Evolutionary conservation across 2,113 vertebrate genomes (phyloP).

Genomic region (Puntigrus tetrazona): DNA sequence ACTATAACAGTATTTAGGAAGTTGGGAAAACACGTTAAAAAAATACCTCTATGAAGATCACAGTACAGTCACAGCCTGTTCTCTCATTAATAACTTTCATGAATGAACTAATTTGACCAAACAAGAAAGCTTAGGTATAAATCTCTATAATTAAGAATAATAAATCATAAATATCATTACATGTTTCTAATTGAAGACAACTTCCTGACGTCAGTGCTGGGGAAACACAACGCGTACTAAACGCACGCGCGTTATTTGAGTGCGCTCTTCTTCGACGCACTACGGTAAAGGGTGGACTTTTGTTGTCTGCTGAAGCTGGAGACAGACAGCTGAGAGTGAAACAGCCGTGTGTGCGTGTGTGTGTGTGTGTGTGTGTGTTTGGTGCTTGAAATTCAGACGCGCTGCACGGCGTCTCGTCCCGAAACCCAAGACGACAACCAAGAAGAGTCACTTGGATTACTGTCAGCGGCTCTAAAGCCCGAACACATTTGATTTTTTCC

Average conservation of each 20-base stretch:
- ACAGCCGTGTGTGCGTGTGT: constrained; percentile 32
- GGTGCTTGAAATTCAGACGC: constrained; percentile 43
- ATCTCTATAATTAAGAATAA: not conserved
- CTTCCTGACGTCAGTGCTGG: not conserved
- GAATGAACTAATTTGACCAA: not conserved
- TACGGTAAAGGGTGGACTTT: constrained; percentile 65
- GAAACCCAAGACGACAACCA: constrained; percentile 23
- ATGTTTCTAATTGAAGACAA: not conserved
- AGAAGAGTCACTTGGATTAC: constrained; percentile 52
- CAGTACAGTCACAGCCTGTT: not conserved
- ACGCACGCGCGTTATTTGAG: not conserved
- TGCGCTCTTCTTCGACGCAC: constrained; percentile 9
- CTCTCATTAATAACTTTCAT: not conserved
- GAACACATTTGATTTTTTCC: not conserved
- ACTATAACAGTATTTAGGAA: too few relatives aligned
- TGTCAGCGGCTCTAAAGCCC: not conserved
- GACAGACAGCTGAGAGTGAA: constrained; percentile 62
- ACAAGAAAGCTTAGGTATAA: not conserved
- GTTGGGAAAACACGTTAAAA: too few relatives aligned
- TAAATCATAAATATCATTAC: not conserved
- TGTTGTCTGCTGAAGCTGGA: constrained; percentile 60
- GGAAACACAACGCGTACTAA: not conserved
- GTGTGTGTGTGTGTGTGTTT: constrained; percentile 24
- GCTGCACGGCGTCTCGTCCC: constrained; percentile 33
- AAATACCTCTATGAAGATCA: not conserved